Evolutionary conservation across 2,113 vertebrate species (phyloP), one percentile per base, ranked within the genome.

Genomic region (Cepphus grylle): DNA sequence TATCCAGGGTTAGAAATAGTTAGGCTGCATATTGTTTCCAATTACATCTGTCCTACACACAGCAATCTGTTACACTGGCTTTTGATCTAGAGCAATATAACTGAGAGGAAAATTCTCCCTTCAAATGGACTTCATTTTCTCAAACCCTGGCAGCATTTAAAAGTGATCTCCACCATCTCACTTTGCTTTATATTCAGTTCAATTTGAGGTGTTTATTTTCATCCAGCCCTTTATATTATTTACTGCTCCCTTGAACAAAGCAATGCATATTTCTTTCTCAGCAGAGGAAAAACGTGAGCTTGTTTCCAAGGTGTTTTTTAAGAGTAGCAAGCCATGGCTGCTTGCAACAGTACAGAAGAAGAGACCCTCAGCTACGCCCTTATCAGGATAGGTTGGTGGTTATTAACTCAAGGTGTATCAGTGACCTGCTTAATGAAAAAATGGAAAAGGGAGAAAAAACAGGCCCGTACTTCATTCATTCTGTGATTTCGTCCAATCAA

Each of bases 121-220:
- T 95, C 58, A 89, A 78, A 86, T 87, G 53, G 72, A 85, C 90
- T 87, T 91, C 29, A 88, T 95, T 93, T 95, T 89, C 59, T 72
- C 66, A 69, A 27, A 71, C 62, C 6, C 26, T 93, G 76, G 59
- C 74, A 94, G 65, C 9, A 5, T 62, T 91, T 94, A 81, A 76
- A 90, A 87, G 85, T 84, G 74, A 83, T 94, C 66, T 83, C 52
- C 11, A 43, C 77, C 30, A 42, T 72, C 70, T 94, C 63, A 34
- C 83, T 90, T 92, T 84, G 72, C 62, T 92, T 96, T 92, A 65
- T 86, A 86, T 55, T 93, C 81, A 34, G 63, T 81, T 95, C 88
- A 94, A 89, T 96, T 91, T 90, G 65, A 83, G 78, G 42, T 94
- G 81, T 69, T 95, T 85, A 76, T 95, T 94, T 96, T 78, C 79